phyloP scores from a whole-genome alignment of 1,140 invertebrate genomes.

The Diorhabda sublineata region DNA sequence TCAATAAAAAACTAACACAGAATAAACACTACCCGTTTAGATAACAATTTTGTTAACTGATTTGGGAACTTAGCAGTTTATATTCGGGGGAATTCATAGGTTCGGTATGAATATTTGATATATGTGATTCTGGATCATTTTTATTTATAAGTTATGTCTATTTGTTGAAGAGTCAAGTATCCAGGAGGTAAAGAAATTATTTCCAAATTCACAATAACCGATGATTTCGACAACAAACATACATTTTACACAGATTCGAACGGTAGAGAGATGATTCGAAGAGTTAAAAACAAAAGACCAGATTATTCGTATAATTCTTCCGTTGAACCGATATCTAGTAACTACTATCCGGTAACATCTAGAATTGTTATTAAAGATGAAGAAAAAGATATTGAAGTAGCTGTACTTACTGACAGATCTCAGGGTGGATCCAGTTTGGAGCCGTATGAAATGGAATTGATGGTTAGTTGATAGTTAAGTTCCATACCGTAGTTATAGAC shows the following conservation, averaged over 20 bases:
- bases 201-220: slow-evolving; percentile 43
- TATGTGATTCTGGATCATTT: too few species aligned
- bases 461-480: slow-evolving; percentile 48
- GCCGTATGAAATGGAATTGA: slow-evolving; percentile 70
- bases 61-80: too few species aligned
- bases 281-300: slow-evolving; percentile 66
- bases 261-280: slow-evolving; percentile 60
- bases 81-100: too few species aligned
- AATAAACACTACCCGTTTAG: too few species aligned
- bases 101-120: too few species aligned
- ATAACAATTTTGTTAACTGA: too few species aligned
- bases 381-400: slow-evolving; percentile 51
- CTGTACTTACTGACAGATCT: slow-evolving; percentile 67
- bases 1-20: too few species aligned
- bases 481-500: too few species aligned
- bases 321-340: slow-evolving; percentile 70
- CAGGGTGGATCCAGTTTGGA: slow-evolving; percentile 78
- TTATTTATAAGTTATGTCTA: too few species aligned
- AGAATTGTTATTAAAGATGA: slow-evolving; percentile 55
- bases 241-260: slow-evolving; percentile 69
- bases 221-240: slow-evolving; percentile 48
- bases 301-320: slow-evolving; percentile 67
- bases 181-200: slow-evolving; percentile 59
- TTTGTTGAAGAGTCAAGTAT: slow-evolving; percentile 40
- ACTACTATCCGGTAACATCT: slow-evolving; percentile 90